Base-by-base conservation (phyloP, 2,113 vertebrate species). In the Rhodinocichla rosea region DNA sequence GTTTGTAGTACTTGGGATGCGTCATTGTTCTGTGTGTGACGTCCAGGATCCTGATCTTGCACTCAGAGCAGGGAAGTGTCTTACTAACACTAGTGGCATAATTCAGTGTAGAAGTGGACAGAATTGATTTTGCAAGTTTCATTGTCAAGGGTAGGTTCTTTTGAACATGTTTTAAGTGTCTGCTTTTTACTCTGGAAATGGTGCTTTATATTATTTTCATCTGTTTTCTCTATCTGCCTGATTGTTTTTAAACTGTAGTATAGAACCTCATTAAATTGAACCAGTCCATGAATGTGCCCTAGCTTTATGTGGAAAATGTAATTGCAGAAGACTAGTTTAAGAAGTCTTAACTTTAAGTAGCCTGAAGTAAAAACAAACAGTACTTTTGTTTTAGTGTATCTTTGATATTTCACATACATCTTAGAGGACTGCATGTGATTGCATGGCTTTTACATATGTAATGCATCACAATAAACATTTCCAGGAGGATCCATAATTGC, bases 221-320 rank as follows among this genome's bases (percentile, higher is more conserved):
- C 90, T 85, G 85, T 95, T 95, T 92, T 92, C 65, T 94, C 87
- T 94, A 35, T 95, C 62, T 90, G 45, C 93, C 63, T 77, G 50
- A 80, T 68, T 94, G 87, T 83, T 96, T 95, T 92, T 91, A 76
- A 94, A 85, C 78, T 95, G 90, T 64, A 92, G 32, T 95, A 82
- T 95, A 95, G 93, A 95, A 95, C 87, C 90, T 97, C 92, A 77
- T 95, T 95, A 92, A 88, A 88, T 53, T 59, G 63, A 94, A 70
- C 74, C 82, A 77, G 84, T 75, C 67, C 55, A 39, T 87, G 71
- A 95, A 76, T 62, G 35, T 83, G 40, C 82, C 57, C 62, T 76
- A 37, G 56, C 50, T 94, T 96, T 94, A 95, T 97, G 74, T 95
- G 94, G 92, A 95, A 97, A 96, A 87, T 0, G 7, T 80, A 90